Evolutionary conservation across 2,113 vertebrate species (phyloP).

Genomic region (Numida meleagris): DNA sequence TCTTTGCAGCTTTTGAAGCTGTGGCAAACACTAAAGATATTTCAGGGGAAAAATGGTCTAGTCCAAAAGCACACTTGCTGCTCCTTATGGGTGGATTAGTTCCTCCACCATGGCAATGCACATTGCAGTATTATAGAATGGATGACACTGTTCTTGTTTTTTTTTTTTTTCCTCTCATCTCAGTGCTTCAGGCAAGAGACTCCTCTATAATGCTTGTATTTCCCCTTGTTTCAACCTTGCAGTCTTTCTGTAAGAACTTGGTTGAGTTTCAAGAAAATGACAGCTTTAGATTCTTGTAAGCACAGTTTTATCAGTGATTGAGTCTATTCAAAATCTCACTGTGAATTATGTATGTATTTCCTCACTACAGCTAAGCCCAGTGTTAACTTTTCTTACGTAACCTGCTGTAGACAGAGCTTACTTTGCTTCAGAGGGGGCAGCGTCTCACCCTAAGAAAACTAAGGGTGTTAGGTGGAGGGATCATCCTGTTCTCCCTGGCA

Average conservation of each 20-base stretch:
- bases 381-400: neutral
- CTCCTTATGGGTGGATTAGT: neutral
- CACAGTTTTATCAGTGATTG: neutral
- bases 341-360: neutral
- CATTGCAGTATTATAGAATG: neutral
- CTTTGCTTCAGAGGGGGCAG: neutral
- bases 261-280: neutral
- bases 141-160: neutral
- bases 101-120: neutral
- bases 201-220: neutral
- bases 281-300: neutral
- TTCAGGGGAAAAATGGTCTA: neutral
- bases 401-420: neutral
- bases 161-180: neutral
- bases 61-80: neutral
- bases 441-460: neutral
- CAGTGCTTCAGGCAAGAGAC: neutral
- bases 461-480: neutral
- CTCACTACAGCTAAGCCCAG: neutral
- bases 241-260: neutral
- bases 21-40: neutral
- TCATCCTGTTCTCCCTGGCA: neutral
- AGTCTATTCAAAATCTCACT: neutral
- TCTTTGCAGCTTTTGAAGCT: conserved; percentile 15
- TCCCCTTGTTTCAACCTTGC: neutral